These are phyloP conservation scores for Drosophila limbata DNA, from an alignment of 2,888 invertebrate species.

Conservation along the genomic window DNA sequence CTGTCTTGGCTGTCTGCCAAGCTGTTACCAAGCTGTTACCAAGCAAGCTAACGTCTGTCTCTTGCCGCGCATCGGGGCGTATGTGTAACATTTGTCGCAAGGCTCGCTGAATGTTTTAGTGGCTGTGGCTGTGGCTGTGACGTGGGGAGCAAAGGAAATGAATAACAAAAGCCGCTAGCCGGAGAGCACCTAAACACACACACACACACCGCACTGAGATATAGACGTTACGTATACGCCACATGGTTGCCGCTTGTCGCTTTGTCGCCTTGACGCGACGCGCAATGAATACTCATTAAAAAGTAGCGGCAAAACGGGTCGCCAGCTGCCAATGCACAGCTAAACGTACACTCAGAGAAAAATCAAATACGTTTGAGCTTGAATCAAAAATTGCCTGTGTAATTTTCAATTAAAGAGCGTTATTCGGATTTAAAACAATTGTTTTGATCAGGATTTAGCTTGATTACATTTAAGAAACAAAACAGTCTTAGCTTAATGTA, in stretches of 20 bases:
- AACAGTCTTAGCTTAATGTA: too few species aligned
- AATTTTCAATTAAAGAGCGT: too few species aligned
- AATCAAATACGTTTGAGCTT: too few species aligned
- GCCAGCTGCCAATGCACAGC: conserved; percentile 34
- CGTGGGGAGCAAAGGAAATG: conserved; percentile 17
- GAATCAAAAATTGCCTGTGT: too few species aligned
- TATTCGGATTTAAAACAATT: too few species aligned
- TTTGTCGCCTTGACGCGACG: conserved; percentile 41
- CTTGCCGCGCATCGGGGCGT: conserved; percentile 56
- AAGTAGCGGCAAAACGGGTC: conserved; percentile 36
- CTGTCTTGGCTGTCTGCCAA: neutral
- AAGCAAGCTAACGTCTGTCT: conserved; percentile 1
- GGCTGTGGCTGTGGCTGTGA: conserved; percentile 5
- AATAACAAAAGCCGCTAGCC: conserved; percentile 50
- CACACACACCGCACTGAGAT: neutral
- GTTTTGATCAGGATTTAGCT: too few species aligned
- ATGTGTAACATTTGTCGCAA: conserved; percentile 61
- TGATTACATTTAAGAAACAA: too few species aligned
- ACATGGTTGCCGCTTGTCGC: conserved; percentile 23
- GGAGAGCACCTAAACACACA: conserved; percentile 4
- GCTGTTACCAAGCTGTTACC: conserved; percentile 5
- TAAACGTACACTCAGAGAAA: conserved; percentile 13
- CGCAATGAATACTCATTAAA: conserved; percentile 74
- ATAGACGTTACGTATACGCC: conserved; percentile 32
- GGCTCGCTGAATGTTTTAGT: conserved; percentile 36